Evolutionary conservation across 1,140 invertebrate genomes (phyloP), one percentile per base, ranked within the genome.

Genomic region (Drosophila arizonae): DNA sequence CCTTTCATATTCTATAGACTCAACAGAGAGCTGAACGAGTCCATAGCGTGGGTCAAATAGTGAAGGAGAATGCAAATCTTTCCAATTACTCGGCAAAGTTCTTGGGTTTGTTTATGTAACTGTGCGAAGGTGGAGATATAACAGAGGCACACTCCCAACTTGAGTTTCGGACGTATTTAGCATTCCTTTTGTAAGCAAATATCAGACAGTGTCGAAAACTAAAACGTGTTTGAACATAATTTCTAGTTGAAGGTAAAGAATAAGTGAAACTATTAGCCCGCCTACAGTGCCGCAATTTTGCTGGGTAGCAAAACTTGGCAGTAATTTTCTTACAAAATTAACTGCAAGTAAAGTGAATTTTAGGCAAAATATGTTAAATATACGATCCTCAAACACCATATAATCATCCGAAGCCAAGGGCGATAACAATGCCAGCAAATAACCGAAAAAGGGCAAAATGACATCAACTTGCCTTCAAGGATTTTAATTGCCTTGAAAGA

Each of bases 321-420:
- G 72, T 82, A 88, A 88, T 80, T 88, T 88, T 88, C 84, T 88
- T 87, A 80, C 56, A 74, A 87, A 88, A 87, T 87, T 77, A 88
- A 82, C 76, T 87, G 76, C 84, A 88, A 87, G 87, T 82, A 87
- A 87, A 87, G 84, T 87, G 84, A 88, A 87, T 84, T 87, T 88
- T 74, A 77, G 74, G 84, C 79, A 87, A 81, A 86, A 88, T 87
- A 87, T 87, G 84, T 82, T 88, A 84, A 84, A 88, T 88, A 87
- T 88, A 88, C 57, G 77, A 77, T 66, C 52, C 58, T 54, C 50
- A 70, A 70, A 77, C 21, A 17, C 17, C 69, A 66, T 30, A 67
- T 60, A 72, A 50, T 24, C 43, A 30, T 17, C 57, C 66, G 52
- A 36, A 33, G 57, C 28, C 8, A 54, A 54, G 46, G 60, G 51